Conservation (phyloP, 2,888 invertebrate species). For the Brachycybe producta region DNA sequence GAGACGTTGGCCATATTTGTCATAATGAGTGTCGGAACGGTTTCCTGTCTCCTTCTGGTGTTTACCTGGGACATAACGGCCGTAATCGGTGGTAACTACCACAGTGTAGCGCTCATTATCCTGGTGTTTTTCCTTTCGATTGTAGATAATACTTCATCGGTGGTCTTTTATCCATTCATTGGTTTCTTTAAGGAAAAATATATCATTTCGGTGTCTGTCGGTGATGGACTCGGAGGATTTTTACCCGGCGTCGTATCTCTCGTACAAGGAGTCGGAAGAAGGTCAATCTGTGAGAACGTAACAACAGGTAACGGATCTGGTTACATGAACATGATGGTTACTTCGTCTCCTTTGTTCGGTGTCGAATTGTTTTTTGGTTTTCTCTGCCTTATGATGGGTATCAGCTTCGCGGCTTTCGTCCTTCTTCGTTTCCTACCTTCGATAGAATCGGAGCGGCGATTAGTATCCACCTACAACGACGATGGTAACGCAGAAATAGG, state of each 20-base stretch:
- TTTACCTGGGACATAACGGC: slow-evolving; percentile 44
- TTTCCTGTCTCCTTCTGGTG: slow-evolving; percentile 35
- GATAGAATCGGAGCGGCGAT: not conserved
- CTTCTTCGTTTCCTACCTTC: slow-evolving; percentile 40
- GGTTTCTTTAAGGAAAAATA: slow-evolving; percentile 51
- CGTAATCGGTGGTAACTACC: slow-evolving; percentile 38
- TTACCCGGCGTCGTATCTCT: slow-evolving; percentile 63
- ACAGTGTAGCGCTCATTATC: slow-evolving; percentile 35
- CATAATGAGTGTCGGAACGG: slow-evolving; percentile 36
- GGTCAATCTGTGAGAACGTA: slow-evolving; percentile 32
- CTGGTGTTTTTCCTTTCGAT: slow-evolving; percentile 53
- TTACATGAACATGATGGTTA: slow-evolving; percentile 17
- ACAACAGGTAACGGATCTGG: slow-evolving; percentile 19
- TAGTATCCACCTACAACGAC: not conserved
- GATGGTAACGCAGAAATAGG: not conserved
- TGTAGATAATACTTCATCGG: slow-evolving; percentile 71
- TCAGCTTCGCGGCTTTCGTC: slow-evolving; percentile 50
- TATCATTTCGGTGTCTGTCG: slow-evolving; percentile 65
- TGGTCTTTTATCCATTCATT: slow-evolving; percentile 74
- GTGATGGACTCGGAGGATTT: slow-evolving; percentile 71
- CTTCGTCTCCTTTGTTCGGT: slow-evolving; percentile 46
- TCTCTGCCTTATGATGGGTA: slow-evolving; percentile 47
- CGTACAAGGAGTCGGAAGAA: slow-evolving; percentile 64
- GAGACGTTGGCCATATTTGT: slow-evolving; percentile 37
- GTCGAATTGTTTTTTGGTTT: slow-evolving; percentile 50